Conservation (phyloP, 2,113 vertebrate species). For the Mystacornis crossleyi region DNA sequence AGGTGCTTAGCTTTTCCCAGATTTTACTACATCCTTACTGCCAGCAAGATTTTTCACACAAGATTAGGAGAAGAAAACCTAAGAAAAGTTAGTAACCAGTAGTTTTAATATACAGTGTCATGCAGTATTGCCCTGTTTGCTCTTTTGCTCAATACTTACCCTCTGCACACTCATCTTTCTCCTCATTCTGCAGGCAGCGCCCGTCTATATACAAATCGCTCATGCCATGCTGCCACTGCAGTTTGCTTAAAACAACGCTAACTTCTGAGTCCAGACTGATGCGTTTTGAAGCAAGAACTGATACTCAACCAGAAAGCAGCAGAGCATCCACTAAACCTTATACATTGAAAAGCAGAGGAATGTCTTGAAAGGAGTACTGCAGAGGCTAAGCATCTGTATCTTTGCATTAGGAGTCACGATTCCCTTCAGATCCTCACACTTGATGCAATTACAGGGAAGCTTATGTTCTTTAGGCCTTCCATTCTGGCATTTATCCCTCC, state of each 20-base stretch:
- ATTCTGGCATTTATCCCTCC: not conserved
- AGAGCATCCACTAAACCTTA: not conserved
- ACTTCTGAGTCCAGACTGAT: not conserved
- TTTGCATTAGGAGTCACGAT: not conserved
- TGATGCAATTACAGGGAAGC: conserved; percentile 33
- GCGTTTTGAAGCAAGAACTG: not conserved
- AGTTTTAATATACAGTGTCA: not conserved
- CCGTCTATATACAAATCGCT: not conserved
- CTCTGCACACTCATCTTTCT: not conserved
- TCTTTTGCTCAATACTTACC: not conserved
- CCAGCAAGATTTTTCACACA: not conserved
- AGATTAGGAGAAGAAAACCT: not conserved
- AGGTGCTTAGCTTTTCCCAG: not conserved
- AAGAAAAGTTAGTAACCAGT: not conserved
- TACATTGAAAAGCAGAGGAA: not conserved
- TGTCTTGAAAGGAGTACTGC: not conserved
- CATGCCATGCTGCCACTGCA: not conserved
- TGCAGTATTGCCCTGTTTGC: not conserved
- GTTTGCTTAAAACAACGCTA: not conserved
- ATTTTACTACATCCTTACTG: not conserved
- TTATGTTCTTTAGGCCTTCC: conserved; percentile 2
- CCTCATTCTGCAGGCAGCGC: not conserved
- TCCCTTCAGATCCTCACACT: not conserved
- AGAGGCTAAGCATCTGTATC: not conserved
- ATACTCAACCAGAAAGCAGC: not conserved